These are phyloP conservation scores for Polymixis flavicincta DNA, from an alignment of 2,888 invertebrate species.

Conservation along the genomic window DNA sequence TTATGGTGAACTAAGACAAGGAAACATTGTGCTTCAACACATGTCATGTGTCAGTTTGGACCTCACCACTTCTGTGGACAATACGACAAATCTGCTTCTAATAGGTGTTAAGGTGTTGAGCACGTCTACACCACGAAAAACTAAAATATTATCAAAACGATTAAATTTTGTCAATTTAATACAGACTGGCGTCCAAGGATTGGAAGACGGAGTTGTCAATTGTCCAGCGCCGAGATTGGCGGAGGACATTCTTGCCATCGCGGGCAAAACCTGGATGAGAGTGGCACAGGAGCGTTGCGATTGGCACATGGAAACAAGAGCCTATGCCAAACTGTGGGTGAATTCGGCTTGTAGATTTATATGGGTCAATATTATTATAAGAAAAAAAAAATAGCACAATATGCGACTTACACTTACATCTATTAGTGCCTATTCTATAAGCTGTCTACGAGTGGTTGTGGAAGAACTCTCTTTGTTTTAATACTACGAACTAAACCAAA, in stretches of 20 bases:
- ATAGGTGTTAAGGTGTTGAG: neutral
- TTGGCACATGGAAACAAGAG: no score
- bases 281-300: no score
- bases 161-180: neutral
- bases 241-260: no score
- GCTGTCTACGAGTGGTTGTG: neutral
- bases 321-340: no score
- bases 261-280: no score
- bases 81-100: neutral
- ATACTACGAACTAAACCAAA: neutral
- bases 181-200: no score
- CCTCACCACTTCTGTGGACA: neutral
- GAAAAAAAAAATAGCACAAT: neutral
- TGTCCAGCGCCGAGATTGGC: no score
- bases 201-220: no score
- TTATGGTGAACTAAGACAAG: neutral
- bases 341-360: no score
- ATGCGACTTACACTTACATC: neutral
- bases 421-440: neutral
- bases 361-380: neutral
- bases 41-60: neutral
- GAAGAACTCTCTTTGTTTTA: neutral
- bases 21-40: neutral
- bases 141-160: neutral
- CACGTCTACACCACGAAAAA: neutral